A percentile compares a stretch with the other conserved stretches of the same genome.
These are phyloP conservation scores for Goniozus legneri DNA, from an alignment of 1,140 invertebrate species.

Conservation along the genomic window DNA sequence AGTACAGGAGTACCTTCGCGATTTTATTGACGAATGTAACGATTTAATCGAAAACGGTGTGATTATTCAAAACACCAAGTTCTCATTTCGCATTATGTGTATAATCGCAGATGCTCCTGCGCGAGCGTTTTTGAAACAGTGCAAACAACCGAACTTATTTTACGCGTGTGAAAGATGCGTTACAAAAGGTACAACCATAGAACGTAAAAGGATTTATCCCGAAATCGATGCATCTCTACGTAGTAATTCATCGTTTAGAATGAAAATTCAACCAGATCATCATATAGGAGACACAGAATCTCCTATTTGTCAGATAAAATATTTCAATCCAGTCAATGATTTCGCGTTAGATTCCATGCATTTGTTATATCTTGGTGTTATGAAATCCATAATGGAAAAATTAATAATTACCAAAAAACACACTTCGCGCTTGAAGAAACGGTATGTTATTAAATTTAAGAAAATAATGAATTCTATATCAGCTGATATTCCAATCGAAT, in stretches of 20 bases:
- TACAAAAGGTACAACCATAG: conserved; percentile 10
- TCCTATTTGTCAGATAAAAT: conserved; percentile 10
- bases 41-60: conserved; percentile 4
- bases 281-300: conserved; percentile 7
- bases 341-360: conserved; percentile 20
- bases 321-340: conserved; percentile 14
- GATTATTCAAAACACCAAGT: too few species aligned
- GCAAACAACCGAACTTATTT: conserved; percentile 13
- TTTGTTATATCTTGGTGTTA: conserved; percentile 14
- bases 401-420: too few species aligned
- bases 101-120: conserved; percentile 15
- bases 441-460: too few species aligned
- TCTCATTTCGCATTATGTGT: conserved; percentile 10
- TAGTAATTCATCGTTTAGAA: conserved; percentile 12
- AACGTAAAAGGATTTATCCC: conserved; percentile 12
- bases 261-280: conserved; percentile 13
- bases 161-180: conserved; percentile 19
- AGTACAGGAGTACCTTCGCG: conserved; percentile 7
- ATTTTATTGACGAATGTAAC: conserved; percentile 9
- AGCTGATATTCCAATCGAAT: conserved; percentile 11
- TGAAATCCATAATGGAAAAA: too few species aligned
- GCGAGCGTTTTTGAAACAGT: conserved; percentile 13
- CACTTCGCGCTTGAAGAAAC: too few species aligned
- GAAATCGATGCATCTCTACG: conserved; percentile 11
- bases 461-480: background rate